phyloP scores from a whole-genome alignment of 2,797 vertebrate genomes.

The Parauchenoglanis punctatus region DNA sequence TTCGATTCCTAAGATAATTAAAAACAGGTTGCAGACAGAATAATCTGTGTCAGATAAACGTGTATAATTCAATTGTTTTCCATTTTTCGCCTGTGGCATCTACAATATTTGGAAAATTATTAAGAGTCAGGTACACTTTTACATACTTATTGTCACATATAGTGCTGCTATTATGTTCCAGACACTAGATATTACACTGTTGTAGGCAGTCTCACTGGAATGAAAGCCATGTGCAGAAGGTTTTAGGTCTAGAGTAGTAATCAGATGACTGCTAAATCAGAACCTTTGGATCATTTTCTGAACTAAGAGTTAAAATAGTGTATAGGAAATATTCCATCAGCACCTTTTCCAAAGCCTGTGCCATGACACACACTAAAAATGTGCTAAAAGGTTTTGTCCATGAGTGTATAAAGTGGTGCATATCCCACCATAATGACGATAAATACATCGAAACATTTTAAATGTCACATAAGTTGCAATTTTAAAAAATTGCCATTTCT shows the following conservation, averaged over 20 bases:
- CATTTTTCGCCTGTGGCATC: background rate
- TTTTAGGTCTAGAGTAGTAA: background rate
- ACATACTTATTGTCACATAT: background rate
- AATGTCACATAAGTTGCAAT: background rate
- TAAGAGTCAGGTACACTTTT: background rate
- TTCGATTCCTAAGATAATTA: background rate
- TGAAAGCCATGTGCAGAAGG: background rate
- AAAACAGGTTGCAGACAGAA: background rate
- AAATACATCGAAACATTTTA: background rate
- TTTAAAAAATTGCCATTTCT: background rate
- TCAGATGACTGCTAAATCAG: background rate
- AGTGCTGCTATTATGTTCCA: background rate
- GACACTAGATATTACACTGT: background rate
- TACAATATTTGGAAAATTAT: background rate
- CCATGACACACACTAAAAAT: background rate
- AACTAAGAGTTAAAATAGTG: background rate
- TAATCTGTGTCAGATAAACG: background rate
- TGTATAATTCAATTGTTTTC: background rate
- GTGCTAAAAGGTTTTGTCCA: background rate
- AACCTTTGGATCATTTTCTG: background rate
- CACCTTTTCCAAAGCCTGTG: background rate
- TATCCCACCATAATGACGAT: background rate
- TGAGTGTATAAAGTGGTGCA: background rate
- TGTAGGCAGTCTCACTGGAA: background rate
- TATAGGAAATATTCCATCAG: background rate